These are phyloP conservation scores for Apamea monoglypha DNA, from an alignment of 2,888 invertebrate genomes.

Conservation along the genomic window DNA sequence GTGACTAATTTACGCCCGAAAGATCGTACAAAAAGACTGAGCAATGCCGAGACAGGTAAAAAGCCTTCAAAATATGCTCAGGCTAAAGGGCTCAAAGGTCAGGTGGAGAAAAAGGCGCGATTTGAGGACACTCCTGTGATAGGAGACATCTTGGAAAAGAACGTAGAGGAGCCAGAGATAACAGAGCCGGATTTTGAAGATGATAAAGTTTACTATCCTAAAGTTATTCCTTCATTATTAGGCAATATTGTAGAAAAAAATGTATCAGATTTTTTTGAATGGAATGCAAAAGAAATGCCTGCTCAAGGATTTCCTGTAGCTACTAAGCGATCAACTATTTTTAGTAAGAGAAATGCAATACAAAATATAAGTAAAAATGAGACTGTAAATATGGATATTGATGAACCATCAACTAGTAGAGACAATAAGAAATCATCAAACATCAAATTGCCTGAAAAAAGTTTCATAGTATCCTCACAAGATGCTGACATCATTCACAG, in stretches of 20 bases:
- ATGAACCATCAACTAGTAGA: conserved; percentile 64
- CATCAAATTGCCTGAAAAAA: conserved; percentile 79
- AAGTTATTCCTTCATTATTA: conserved; percentile 83
- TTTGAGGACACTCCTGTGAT: conserved; percentile 72
- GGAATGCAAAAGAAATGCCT: conserved; percentile 77
- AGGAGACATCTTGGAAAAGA: conserved; percentile 83
- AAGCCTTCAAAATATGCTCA: conserved; percentile 87
- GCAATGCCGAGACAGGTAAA: conserved; percentile 65
- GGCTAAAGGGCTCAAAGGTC: conserved; percentile 79
- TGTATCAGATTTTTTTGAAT: conserved; percentile 66
- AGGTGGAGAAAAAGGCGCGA: conserved; percentile 83
- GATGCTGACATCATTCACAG: conserved; percentile 92
- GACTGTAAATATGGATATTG: conserved; percentile 76
- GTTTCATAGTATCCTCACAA: conserved; percentile 86
- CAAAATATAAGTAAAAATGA: conserved; percentile 40
- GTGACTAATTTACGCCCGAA: conserved; percentile 86
- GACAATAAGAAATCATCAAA: conserved; percentile 35
- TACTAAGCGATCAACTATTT: conserved; percentile 79
- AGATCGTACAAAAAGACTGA: conserved; percentile 72
- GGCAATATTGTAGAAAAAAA: conserved; percentile 91
- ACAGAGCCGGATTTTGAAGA: conserved; percentile 71
- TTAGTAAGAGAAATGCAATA: conserved; percentile 72
- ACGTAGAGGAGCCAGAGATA: conserved; percentile 61
- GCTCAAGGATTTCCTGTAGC: conserved; percentile 88
- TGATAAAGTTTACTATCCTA: conserved; percentile 86